These are phyloP conservation scores for Sebastes oblongus DNA, from an alignment of 2,797 vertebrate species.

Conservation along the genomic window DNA sequence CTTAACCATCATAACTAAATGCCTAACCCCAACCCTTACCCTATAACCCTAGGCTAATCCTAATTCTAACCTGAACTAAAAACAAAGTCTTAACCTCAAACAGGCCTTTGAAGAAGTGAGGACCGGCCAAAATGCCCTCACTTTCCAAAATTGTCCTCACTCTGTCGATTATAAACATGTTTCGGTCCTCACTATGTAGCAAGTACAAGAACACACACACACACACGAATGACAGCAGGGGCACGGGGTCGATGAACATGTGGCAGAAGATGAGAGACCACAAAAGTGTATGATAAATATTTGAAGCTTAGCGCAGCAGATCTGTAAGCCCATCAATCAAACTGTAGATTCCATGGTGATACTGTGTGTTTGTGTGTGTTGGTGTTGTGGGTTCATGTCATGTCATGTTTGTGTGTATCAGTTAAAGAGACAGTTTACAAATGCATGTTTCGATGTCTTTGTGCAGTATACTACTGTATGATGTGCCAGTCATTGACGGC, in stretches of 20 bases:
- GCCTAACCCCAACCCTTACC: too few relatives aligned
- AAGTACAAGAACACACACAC: neutral
- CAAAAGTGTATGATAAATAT: conserved; percentile 66
- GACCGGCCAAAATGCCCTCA: too few relatives aligned
- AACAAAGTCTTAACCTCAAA: too few relatives aligned
- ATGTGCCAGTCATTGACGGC: neutral
- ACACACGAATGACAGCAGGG: conserved; percentile 45
- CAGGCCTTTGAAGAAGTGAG: too few relatives aligned
- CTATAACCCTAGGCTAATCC: too few relatives aligned
- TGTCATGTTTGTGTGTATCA: neutral
- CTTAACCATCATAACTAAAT: too few relatives aligned
- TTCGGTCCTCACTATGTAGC: too few relatives aligned
- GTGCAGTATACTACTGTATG: too few relatives aligned
- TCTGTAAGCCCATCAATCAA: conserved; percentile 61
- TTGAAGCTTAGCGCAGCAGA: conserved; percentile 67
- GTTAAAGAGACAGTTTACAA: neutral
- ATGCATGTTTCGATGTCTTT: neutral
- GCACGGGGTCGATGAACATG: conserved; percentile 62
- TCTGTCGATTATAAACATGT: too few relatives aligned
- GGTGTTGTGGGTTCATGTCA: neutral
- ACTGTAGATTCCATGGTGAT: conserved; percentile 32
- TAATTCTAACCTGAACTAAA: too few relatives aligned
- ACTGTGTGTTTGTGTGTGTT: neutral
- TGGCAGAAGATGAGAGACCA: conserved; percentile 70
- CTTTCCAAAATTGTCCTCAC: too few relatives aligned